Evolutionary conservation across 2,797 vertebrate genomes (phyloP).

Genomic region (Buceros bicornis): DNA sequence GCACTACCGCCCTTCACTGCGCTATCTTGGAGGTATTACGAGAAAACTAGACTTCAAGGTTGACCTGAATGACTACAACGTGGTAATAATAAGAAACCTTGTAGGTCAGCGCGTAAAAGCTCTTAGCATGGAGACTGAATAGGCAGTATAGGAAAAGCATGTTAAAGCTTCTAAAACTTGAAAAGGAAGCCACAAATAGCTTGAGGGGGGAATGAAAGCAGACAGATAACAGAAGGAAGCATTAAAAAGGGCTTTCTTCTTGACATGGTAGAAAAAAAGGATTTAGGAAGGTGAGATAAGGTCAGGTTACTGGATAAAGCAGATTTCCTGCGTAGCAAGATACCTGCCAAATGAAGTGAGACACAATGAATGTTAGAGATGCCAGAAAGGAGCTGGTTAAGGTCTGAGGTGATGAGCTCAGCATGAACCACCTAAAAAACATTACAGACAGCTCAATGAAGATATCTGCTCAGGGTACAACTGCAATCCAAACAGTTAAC

Average conservation of each 20-base stretch:
- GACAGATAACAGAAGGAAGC: neutral
- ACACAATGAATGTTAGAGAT: neutral
- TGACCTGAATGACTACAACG: neutral
- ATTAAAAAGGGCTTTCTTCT: neutral
- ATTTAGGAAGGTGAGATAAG: slow-evolving; percentile 10
- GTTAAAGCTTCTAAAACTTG: neutral
- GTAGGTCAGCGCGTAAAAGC: neutral
- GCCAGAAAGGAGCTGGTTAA: neutral
- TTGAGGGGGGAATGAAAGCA: neutral
- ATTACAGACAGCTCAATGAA: neutral
- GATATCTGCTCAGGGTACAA: neutral
- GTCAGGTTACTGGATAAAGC: neutral
- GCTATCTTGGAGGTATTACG: neutral
- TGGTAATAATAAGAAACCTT: neutral
- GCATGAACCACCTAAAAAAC: neutral
- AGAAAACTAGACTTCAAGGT: neutral
- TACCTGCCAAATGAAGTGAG: slow-evolving; percentile 5
- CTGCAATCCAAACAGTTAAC: neutral
- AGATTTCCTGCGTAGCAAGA: neutral
- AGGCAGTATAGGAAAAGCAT: neutral
- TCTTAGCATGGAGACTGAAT: neutral
- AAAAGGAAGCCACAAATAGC: neutral
- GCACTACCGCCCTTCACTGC: neutral
- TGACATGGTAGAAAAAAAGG: neutral
- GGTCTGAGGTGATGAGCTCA: slow-evolving; percentile 37